Evolutionary conservation across 2,888 invertebrate genomes (phyloP).

Genomic region (Ethmia dodecea): DNA sequence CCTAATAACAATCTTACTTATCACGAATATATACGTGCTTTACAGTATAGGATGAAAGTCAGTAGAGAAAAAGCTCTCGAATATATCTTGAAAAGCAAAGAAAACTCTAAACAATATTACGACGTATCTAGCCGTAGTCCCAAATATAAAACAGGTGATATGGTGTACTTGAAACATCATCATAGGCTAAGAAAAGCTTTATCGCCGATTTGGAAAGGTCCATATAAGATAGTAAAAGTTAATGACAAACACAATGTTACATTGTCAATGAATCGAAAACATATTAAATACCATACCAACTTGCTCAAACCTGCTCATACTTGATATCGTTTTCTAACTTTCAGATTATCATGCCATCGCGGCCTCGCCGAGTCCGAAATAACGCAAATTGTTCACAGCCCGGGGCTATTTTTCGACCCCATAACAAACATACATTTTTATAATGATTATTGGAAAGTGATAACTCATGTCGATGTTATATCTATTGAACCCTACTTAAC

Average conservation of each 20-base stretch:
- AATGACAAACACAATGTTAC: constrained; percentile 10
- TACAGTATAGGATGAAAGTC: not conserved
- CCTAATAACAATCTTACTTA: constrained; percentile 21
- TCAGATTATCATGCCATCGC: not conserved
- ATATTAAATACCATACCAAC: not conserved
- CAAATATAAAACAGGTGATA: constrained; percentile 19
- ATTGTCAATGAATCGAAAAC: not conserved
- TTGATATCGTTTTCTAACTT: not conserved
- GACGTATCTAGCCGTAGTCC: constrained; percentile 12
- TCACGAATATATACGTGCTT: constrained; percentile 14
- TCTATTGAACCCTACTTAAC: too few relatives aligned
- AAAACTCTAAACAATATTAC: constrained; percentile 27
- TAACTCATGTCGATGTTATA: too few relatives aligned
- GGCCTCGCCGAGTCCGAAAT: not conserved
- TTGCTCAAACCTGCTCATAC: not conserved
- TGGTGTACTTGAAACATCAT: constrained; percentile 20
- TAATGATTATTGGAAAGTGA: too few relatives aligned
- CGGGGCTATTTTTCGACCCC: not conserved
- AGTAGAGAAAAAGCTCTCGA: constrained; percentile 17
- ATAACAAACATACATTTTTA: too few relatives aligned
- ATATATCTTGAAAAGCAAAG: constrained; percentile 24
- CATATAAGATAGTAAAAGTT: constrained; percentile 22
- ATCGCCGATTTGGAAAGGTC: constrained; percentile 24
- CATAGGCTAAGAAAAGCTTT: constrained; percentile 19
- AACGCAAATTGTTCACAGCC: too few relatives aligned